Conservation (phyloP, 2,113 vertebrate species). For the Ia io region DNA sequence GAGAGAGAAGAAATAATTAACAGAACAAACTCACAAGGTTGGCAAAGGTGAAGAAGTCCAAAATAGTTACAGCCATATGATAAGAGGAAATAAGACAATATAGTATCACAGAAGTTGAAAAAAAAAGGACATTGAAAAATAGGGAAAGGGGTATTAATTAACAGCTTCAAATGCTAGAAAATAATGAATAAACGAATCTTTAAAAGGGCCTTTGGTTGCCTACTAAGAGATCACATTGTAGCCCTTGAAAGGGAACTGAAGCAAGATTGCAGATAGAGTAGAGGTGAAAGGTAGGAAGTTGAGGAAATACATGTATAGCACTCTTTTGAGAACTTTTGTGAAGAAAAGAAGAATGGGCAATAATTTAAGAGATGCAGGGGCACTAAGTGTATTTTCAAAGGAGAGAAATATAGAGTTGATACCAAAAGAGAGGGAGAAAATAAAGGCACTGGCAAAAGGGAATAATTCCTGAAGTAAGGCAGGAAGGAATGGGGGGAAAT, state of each 20-base stretch:
- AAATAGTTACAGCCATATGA: neutral
- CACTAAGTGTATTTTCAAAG: neutral
- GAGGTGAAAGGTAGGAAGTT: neutral
- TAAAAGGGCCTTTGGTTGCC: neutral
- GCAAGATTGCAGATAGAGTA: neutral
- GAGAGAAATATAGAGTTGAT: neutral
- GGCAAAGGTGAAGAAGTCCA: neutral
- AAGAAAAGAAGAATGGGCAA: neutral
- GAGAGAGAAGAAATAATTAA: neutral
- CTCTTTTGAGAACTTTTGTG: neutral
- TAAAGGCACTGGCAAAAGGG: neutral
- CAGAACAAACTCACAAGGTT: neutral
- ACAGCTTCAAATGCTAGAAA: neutral
- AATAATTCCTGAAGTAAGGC: neutral
- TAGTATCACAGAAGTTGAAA: neutral
- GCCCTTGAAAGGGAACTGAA: neutral
- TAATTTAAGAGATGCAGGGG: neutral
- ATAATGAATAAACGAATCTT: neutral
- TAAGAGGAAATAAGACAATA: neutral
- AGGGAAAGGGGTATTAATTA: neutral
- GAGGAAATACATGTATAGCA: neutral
- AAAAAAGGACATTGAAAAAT: neutral
- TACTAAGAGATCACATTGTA: neutral
- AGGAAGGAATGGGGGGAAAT: neutral
- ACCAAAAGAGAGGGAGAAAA: neutral